Conservation (phyloP, 2,113 vertebrate genomes). For the Chascanopsetta lugubris region DNA sequence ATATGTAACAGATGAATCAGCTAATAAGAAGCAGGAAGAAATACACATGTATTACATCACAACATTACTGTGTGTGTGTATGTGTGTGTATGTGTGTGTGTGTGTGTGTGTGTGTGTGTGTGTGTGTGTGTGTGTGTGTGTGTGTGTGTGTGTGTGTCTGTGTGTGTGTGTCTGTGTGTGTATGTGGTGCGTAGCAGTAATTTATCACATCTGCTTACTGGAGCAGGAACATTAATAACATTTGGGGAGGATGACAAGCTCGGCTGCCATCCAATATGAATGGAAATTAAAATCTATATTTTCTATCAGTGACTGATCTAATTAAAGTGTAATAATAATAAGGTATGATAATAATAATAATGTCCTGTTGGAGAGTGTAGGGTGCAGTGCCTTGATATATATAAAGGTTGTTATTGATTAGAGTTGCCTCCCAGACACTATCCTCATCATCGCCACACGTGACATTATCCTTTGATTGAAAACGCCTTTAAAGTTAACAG, state of each 20-base stretch:
- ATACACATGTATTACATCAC: neutral
- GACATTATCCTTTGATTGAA: slow-evolving; percentile 71
- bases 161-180: neutral
- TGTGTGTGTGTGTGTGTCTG: neutral
- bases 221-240: neutral
- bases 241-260: neutral
- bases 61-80: neutral
- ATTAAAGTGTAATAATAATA: slow-evolving; percentile 11
- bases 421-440: slow-evolving; percentile 62
- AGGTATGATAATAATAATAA: slow-evolving; percentile 8
- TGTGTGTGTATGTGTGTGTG: slow-evolving; percentile 1
- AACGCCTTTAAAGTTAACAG: slow-evolving; percentile 75
- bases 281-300: neutral
- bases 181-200: neutral
- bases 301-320: slow-evolving; percentile 12
- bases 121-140: neutral
- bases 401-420: slow-evolving; percentile 65
- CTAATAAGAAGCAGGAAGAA: slow-evolving; percentile 20
- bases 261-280: slow-evolving; percentile 9
- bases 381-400: slow-evolving; percentile 26
- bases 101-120: neutral
- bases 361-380: neutral
- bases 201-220: neutral
- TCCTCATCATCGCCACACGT: slow-evolving; percentile 71
- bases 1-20: slow-evolving; percentile 39